Conservation (phyloP, 2,113 vertebrate species). For the Pleuronectes platessa region DNA sequence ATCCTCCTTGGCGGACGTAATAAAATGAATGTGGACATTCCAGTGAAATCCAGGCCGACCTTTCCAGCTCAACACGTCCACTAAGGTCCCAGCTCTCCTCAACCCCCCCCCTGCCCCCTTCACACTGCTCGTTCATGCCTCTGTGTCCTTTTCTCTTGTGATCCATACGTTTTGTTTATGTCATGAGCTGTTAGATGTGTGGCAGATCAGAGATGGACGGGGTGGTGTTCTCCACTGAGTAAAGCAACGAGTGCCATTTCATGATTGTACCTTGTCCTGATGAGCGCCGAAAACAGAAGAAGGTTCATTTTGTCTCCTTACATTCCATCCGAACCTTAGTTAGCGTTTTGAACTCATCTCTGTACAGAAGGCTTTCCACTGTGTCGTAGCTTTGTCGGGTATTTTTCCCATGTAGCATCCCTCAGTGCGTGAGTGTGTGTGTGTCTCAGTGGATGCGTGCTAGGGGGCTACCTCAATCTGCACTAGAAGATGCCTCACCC, state of each 20-base stretch:
- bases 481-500: slow-evolving; percentile 74
- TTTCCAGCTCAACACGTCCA: slow-evolving; percentile 17
- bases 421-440: slow-evolving; percentile 34
- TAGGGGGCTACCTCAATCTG: slow-evolving; percentile 75
- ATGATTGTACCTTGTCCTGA: slow-evolving; percentile 58
- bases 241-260: slow-evolving; percentile 45
- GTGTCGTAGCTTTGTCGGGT: slow-evolving; percentile 46
- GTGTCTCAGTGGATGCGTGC: slow-evolving; percentile 26
- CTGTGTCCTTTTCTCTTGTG: slow-evolving; percentile 39
- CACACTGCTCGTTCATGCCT: slow-evolving; percentile 38
- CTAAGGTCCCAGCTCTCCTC: neutral
- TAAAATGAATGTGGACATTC: no score
- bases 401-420: slow-evolving; percentile 64
- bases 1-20: no score
- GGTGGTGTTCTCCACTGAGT: slow-evolving; percentile 16
- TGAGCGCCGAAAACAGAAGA: no score
- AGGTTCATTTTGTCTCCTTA: slow-evolving; percentile 7
- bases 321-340: slow-evolving; percentile 54
- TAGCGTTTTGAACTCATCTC: slow-evolving; percentile 30
- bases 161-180: slow-evolving; percentile 21
- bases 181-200: neutral
- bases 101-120: neutral
- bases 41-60: neutral
- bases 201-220: slow-evolving; percentile 11
- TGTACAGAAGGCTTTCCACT: slow-evolving; percentile 43